Evolutionary conservation across 2,797 vertebrate species (phyloP).

Genomic region (Halcyon badia): DNA sequence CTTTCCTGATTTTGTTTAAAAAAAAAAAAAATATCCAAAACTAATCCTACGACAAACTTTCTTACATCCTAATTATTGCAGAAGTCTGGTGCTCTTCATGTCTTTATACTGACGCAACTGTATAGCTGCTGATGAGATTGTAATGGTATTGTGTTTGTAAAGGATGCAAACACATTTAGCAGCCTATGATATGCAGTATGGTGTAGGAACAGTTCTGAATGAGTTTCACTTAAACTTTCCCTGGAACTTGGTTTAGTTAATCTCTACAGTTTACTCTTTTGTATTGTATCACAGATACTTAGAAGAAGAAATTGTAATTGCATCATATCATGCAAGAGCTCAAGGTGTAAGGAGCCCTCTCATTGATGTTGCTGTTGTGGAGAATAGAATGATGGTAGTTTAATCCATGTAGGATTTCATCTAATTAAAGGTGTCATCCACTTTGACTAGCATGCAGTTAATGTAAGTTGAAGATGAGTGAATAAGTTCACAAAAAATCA

Average conservation of each 20-base stretch:
- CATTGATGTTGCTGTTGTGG: not conserved
- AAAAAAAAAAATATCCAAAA: not conserved
- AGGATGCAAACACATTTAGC: not conserved
- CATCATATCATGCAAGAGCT: not conserved
- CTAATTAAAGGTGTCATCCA: not conserved
- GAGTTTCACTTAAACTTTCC: not conserved
- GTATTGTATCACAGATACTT: not conserved
- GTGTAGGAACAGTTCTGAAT: not conserved
- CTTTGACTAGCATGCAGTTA: not conserved
- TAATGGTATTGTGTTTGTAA: not conserved
- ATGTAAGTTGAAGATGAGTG: not conserved
- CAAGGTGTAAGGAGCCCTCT: not conserved
- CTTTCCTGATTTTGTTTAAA: not conserved
- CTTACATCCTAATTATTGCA: not conserved
- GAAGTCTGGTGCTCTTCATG: not conserved
- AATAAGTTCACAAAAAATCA: not conserved
- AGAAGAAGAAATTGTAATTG: not conserved
- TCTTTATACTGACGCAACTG: not conserved
- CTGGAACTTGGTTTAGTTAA: not conserved
- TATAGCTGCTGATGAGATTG: not conserved
- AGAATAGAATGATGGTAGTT: not conserved
- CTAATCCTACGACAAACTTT: not conserved
- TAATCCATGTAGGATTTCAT: not conserved
- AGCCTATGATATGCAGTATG: not conserved
- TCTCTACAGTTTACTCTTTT: not conserved